Conservation (phyloP, 2,113 vertebrate genomes). For the Pantherophis guttatus region DNA sequence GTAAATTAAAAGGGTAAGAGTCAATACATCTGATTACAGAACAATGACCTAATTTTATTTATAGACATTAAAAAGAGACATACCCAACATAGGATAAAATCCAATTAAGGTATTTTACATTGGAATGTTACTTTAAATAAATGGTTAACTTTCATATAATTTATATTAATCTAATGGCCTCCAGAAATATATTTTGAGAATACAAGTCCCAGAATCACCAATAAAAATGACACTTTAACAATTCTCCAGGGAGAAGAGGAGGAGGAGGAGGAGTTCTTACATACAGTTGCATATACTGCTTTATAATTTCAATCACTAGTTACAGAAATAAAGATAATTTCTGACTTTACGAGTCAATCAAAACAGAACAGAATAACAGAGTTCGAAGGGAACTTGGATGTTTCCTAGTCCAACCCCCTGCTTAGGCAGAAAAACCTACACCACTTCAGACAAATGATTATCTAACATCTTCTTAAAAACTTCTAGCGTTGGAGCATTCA, state of each 20-base stretch:
- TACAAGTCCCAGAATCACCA: background rate
- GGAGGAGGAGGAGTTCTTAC: background rate
- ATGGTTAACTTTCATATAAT: conserved; percentile 6
- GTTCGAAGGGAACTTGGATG: too few species aligned
- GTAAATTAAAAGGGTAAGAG: conserved; percentile 59
- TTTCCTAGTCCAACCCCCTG: too few species aligned
- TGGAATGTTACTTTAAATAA: background rate
- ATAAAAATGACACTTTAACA: background rate
- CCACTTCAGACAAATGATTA: too few species aligned
- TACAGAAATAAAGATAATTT: background rate
- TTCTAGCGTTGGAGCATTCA: too few species aligned
- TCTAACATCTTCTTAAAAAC: too few species aligned
- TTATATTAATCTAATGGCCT: background rate
- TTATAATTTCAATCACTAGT: background rate
- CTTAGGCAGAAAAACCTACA: too few species aligned
- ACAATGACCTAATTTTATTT: conserved; percentile 53
- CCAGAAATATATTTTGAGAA: background rate
- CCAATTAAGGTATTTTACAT: conserved; percentile 24
- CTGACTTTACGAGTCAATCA: background rate
- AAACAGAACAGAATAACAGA: too few species aligned
- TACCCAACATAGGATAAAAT: conserved; percentile 30
- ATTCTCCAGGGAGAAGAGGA: background rate
- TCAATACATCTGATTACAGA: conserved; percentile 62
- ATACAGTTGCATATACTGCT: background rate
- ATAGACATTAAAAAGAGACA: conserved; percentile 51